phyloP scores from a whole-genome alignment of 2,888 invertebrate genomes.

The Drosophila longiperda region DNA sequence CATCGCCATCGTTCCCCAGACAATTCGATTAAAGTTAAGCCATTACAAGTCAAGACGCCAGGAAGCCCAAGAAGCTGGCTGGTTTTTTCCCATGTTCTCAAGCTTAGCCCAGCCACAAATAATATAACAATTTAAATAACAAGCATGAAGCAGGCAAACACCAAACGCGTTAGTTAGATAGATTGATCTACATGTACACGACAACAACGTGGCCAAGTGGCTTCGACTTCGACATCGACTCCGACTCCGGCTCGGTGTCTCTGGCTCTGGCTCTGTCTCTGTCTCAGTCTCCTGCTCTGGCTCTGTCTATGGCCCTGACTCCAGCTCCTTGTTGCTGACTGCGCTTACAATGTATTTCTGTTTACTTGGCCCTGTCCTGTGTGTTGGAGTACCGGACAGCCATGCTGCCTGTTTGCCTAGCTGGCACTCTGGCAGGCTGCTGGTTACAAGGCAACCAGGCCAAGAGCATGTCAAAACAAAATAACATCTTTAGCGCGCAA shows the following conservation, averaged over 20 bases:
- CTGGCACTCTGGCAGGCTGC: constrained; percentile 26
- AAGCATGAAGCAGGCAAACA: constrained; percentile 75
- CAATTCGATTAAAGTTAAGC: constrained; percentile 78
- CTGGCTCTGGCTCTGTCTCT: neutral
- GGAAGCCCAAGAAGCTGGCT: constrained; percentile 24
- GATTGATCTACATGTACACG: constrained; percentile 80
- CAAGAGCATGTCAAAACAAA: constrained; percentile 81
- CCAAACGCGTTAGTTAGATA: constrained; percentile 81
- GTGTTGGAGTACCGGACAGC: constrained; percentile 32
- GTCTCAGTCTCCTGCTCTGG: constrained; percentile 1
- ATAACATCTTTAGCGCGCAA: constrained; percentile 81
- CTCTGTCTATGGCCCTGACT: constrained; percentile 10
- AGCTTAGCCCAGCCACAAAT: constrained; percentile 71
- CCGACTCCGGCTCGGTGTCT: neutral
- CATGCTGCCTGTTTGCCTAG: constrained; percentile 23
- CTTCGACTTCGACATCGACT: constrained; percentile 8
- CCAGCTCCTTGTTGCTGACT: constrained; percentile 45
- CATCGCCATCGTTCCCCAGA: constrained; percentile 41
- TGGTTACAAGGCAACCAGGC: constrained; percentile 54
- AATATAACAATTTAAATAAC: constrained; percentile 81
- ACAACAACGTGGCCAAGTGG: constrained; percentile 61
- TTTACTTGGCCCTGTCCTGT: constrained; percentile 40
- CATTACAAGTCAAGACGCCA: constrained; percentile 59
- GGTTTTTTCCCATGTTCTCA: constrained; percentile 64
- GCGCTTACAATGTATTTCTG: constrained; percentile 22